Evolutionary conservation across 2,888 invertebrate species (phyloP).

Genomic region (Oegoconia quadripuncta): DNA sequence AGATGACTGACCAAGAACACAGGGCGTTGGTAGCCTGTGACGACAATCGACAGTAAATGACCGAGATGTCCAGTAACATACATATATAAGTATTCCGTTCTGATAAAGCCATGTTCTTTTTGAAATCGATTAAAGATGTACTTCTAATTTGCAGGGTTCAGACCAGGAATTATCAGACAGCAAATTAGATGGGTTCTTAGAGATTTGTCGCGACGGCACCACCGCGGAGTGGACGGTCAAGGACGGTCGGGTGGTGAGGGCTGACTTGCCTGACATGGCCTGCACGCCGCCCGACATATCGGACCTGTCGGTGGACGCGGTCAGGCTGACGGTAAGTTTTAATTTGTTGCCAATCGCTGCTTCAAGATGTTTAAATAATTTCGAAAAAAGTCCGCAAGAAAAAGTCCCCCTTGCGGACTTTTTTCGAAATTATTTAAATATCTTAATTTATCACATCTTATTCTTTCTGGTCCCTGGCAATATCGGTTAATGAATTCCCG

Average conservation of each 20-base stretch:
- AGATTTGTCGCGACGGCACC: conserved; percentile 80
- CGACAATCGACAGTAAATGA: too few species aligned
- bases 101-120: too few species aligned
- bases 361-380: background rate
- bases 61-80: too few species aligned
- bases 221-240: conserved; percentile 80
- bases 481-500: too few species aligned
- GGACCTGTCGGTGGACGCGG: conserved; percentile 32
- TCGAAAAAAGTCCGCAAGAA: background rate
- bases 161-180: conserved; percentile 38
- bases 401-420: background rate
- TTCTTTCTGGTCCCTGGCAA: too few species aligned
- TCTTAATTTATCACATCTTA: too few species aligned
- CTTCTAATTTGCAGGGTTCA: conserved; percentile 40
- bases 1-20: too few species aligned
- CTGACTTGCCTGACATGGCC: conserved; percentile 79
- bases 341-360: background rate
- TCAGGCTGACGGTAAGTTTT: conserved; percentile 44
- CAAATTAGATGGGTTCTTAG: conserved; percentile 65
- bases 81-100: too few species aligned
- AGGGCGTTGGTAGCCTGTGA: too few species aligned
- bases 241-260: conserved; percentile 71
- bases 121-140: too few species aligned
- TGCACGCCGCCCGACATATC: conserved; percentile 81
- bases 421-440: too few species aligned